These are phyloP conservation scores for Drosophila kikkawai DNA, from an alignment of 1,140 invertebrate species.

Conservation along the genomic window DNA sequence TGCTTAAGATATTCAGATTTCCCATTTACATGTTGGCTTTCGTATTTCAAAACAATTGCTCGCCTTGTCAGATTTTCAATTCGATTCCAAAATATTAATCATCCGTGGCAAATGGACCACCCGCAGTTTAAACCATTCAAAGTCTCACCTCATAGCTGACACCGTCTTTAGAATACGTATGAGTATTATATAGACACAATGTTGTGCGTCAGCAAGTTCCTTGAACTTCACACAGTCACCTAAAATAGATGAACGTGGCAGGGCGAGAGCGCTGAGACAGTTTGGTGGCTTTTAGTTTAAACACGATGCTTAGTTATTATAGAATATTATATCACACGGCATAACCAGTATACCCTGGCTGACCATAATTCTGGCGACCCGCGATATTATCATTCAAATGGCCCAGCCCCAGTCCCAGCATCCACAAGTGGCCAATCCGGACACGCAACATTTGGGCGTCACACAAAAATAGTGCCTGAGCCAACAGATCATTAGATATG, in stretches of 20 bases:
- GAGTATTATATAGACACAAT: conserved; percentile 2
- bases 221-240: conserved; percentile 68
- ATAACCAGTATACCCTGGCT: conserved; percentile 41
- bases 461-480: conserved; percentile 65
- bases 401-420: conserved; percentile 1
- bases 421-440: conserved; percentile 50
- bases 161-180: conserved; percentile 31
- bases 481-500: conserved; percentile 43
- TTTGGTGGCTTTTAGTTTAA: conserved; percentile 37
- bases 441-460: conserved; percentile 39
- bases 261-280: conserved; percentile 29
- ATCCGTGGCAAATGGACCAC: conserved; percentile 9
- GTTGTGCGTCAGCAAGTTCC: conserved; percentile 60
- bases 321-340: conserved; percentile 52
- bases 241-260: conserved; percentile 48
- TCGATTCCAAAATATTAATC: conserved; percentile 4
- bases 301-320: conserved; percentile 43
- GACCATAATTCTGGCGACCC: conserved; percentile 35
- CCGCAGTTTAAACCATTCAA: conserved; percentile 11
- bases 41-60: conserved; percentile 4
- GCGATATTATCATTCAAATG: conserved; percentile 77
- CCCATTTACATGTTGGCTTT: background rate
- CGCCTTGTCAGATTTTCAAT: conserved; percentile 10
- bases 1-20: background rate
- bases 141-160: conserved; percentile 26